These are phyloP conservation scores for Rhyzopertha dominica DNA, from an alignment of 1,140 invertebrate species.

Conservation along the genomic window DNA sequence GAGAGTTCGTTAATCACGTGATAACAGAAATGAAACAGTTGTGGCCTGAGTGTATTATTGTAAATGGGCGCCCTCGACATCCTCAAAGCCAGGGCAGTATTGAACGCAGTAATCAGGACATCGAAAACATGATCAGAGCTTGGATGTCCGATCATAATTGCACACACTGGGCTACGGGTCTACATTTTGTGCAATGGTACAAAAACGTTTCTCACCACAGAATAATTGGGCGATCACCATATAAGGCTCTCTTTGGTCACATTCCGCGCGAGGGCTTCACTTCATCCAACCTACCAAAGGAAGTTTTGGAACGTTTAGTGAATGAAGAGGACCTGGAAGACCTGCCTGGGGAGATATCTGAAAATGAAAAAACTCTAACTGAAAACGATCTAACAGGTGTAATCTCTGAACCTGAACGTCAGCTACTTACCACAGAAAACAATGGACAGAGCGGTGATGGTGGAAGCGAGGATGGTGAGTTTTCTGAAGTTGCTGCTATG, in stretches of 20 bases:
- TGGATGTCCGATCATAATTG: slow-evolving; percentile 23
- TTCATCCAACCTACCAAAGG: no score
- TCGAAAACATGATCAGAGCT: slow-evolving; percentile 22
- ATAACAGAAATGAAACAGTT: slow-evolving; percentile 26
- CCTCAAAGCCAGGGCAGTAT: slow-evolving; percentile 40
- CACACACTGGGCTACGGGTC: slow-evolving; percentile 23
- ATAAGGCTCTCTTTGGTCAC: no score
- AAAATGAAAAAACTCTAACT: slow-evolving; percentile 22
- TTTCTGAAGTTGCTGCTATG: slow-evolving; percentile 11
- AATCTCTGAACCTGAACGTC: not conserved
- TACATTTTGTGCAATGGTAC: slow-evolving; percentile 18
- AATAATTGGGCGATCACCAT: slow-evolving; percentile 22
- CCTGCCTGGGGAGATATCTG: slow-evolving; percentile 18
- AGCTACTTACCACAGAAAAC: not conserved
- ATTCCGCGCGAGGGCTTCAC: no score
- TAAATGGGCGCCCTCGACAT: no score
- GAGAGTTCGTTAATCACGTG: slow-evolving; percentile 38
- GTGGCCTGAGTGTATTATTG: slow-evolving; percentile 41
- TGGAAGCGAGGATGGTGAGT: slow-evolving; percentile 3
- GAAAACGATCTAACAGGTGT: slow-evolving; percentile 23
- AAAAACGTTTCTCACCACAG: slow-evolving; percentile 28
- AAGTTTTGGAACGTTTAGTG: no score
- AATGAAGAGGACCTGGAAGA: no score
- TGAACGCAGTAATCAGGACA: slow-evolving; percentile 32
- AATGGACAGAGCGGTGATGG: not conserved